phyloP scores from a whole-genome alignment of 2,888 invertebrate genomes.

The Drosophila recens region DNA sequence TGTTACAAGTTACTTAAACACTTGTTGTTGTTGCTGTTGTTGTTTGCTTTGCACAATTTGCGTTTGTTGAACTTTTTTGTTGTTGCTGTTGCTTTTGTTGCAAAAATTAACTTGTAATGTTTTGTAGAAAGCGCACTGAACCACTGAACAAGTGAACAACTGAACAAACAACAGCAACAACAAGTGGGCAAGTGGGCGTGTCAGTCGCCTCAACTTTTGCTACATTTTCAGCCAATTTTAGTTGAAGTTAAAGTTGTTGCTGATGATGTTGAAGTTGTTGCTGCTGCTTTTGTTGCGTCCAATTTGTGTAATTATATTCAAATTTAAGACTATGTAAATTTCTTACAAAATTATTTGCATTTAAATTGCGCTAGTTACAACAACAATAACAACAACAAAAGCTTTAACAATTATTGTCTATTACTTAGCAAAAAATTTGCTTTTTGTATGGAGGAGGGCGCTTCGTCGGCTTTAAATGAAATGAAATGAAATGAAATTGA shows the following conservation, averaged over 20 bases:
- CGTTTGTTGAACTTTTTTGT: constrained; percentile 75
- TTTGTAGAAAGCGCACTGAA: constrained; percentile 73
- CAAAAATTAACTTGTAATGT: constrained; percentile 68
- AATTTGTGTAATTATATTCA: constrained; percentile 81
- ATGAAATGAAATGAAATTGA: constrained; percentile 69
- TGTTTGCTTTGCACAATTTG: constrained; percentile 69
- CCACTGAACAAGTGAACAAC: constrained; percentile 43
- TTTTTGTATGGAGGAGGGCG: constrained; percentile 37
- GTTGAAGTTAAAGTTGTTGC: constrained; percentile 30
- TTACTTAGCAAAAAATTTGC: constrained; percentile 60
- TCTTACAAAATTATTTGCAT: constrained; percentile 77
- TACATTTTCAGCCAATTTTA: constrained; percentile 57
- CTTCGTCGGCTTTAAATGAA: constrained; percentile 8
- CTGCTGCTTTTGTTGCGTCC: constrained; percentile 49
- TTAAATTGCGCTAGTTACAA: constrained; percentile 61
- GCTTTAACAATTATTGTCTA: constrained; percentile 76
- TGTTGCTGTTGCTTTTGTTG: constrained; percentile 28
- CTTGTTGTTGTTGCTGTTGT: constrained; percentile 48
- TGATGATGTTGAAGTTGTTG: constrained; percentile 24
- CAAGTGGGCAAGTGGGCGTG: constrained; percentile 70
- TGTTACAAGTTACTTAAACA: constrained; percentile 77
- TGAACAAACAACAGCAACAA: constrained; percentile 9
- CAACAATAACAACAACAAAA: constrained; percentile 37
- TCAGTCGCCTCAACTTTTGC: constrained; percentile 31
- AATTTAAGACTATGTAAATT: constrained; percentile 77